phyloP scores from a whole-genome alignment of 2,113 vertebrate genomes.

The Coregonus clupeaformis region DNA sequence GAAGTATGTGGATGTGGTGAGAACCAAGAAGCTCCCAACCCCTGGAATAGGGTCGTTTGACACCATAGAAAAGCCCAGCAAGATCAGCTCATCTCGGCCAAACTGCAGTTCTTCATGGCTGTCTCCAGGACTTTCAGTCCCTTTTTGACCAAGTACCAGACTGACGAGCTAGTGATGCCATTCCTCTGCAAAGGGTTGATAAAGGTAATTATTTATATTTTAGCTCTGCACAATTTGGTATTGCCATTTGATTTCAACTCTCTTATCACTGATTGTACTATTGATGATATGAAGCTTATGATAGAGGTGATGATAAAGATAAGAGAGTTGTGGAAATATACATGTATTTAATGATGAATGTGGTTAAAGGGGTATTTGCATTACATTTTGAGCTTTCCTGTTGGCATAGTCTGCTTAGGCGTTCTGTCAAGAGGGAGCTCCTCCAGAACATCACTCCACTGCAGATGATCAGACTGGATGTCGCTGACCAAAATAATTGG shows the following conservation, averaged over 20 bases:
- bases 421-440: constrained; percentile 14
- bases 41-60: constrained; percentile 1
- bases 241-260: too few species aligned
- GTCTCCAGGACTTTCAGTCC: constrained; percentile 3
- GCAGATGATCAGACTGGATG: constrained; percentile 30
- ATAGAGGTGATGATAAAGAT: too few species aligned
- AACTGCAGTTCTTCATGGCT: constrained; percentile 15
- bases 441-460: constrained; percentile 9
- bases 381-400: background rate
- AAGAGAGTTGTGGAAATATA: too few species aligned
- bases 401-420: constrained; percentile 5
- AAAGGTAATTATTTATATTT: background rate
- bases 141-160: constrained; percentile 28
- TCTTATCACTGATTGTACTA: too few species aligned
- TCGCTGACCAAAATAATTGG: constrained; percentile 29
- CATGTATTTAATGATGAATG: background rate
- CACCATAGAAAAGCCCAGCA: constrained; percentile 6
- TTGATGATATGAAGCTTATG: too few species aligned
- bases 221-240: too few species aligned
- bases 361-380: background rate
- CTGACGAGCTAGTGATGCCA: constrained; percentile 11
- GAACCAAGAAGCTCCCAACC: constrained; percentile 6
- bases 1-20: constrained; percentile 14
- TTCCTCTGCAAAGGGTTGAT: constrained; percentile 3
- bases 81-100: constrained; percentile 25